Percentiles rank a stretch among this genome's conserved stretches.
phyloP scores from a whole-genome alignment of 2,113 vertebrate species.

The Paedocypris sp. region DNA sequence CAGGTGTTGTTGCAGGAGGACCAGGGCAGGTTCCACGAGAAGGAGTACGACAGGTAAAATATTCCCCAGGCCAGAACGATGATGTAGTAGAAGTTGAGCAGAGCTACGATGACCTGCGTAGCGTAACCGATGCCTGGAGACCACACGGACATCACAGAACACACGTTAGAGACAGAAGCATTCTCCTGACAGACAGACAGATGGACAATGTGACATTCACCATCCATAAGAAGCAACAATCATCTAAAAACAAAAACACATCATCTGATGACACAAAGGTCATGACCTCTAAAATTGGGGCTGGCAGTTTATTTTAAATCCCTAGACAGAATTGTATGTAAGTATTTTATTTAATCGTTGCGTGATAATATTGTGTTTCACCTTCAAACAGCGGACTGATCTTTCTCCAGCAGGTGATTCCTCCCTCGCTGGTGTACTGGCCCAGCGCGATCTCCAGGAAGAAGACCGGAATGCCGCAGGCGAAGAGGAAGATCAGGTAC shows the following conservation, averaged over 20 bases:
- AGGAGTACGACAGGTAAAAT: slow-evolving; percentile 84
- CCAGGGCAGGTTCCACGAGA: slow-evolving; percentile 83
- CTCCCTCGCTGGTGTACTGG: slow-evolving; percentile 88
- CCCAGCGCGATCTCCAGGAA: slow-evolving; percentile 83
- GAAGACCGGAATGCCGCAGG: slow-evolving; percentile 88
- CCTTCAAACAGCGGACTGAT: slow-evolving; percentile 91
- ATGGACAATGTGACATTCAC: no score
- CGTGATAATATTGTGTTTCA: no score
- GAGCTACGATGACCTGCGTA: slow-evolving; percentile 76
- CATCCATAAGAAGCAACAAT: no score
- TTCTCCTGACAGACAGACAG: no score
- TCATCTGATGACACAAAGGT: no score
- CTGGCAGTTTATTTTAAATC: no score
- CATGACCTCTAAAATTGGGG: no score
- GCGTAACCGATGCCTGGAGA: slow-evolving; percentile 80
- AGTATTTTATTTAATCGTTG: no score
- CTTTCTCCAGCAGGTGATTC: slow-evolving; percentile 83
- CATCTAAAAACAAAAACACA: no score
- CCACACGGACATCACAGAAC: not conserved
- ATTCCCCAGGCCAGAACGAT: slow-evolving; percentile 89
- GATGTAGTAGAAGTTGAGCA: slow-evolving; percentile 90
- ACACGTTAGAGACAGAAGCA: no score
- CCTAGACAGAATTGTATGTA: no score
- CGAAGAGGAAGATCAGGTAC: slow-evolving; percentile 91
- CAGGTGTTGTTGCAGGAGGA: slow-evolving; percentile 82